These are phyloP conservation scores for Zoanthus gigantus DNA, from an alignment of 92 coral and sea anemone genomes.

Conservation along the genomic window DNA sequence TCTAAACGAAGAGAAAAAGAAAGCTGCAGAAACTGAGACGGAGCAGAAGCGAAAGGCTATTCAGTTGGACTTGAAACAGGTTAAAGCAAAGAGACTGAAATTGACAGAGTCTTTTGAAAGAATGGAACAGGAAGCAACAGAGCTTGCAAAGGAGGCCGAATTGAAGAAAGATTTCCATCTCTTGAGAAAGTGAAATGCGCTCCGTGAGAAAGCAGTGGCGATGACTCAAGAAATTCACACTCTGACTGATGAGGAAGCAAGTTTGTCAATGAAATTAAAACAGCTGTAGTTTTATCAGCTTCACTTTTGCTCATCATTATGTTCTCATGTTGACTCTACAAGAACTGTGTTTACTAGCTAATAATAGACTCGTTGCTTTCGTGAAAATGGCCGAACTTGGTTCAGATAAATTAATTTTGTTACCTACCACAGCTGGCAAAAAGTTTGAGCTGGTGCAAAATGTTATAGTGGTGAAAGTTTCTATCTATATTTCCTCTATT, in stretches of 20 bases:
- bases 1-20: slow-evolving; percentile 29
- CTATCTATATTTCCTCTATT: neutral
- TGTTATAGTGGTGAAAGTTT: neutral
- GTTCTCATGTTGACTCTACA: neutral
- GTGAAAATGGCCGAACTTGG: neutral
- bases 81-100: slow-evolving; percentile 21
- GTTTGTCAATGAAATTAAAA: slow-evolving; percentile 3
- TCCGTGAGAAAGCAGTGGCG: slow-evolving; percentile 27
- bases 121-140: slow-evolving; percentile 37
- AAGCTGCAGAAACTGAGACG: slow-evolving; percentile 25
- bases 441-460: neutral
- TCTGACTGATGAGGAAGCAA: slow-evolving; percentile 32
- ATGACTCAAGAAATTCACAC: slow-evolving; percentile 23
- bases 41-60: slow-evolving; percentile 20
- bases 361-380: neutral
- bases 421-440: neutral
- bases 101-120: slow-evolving; percentile 14
- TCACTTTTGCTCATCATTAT: neutral
- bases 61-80: slow-evolving; percentile 31
- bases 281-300: neutral
- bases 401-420: neutral
- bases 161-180: slow-evolving; percentile 23
- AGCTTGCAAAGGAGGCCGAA: slow-evolving; percentile 40
- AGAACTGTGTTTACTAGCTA: neutral
- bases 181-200: slow-evolving; percentile 17